A percentile compares a stretch with the other conserved stretches of the same genome.
These are phyloP conservation scores for Erebia epiphron DNA, from an alignment of 2,888 invertebrate genomes.

Conservation along the genomic window DNA sequence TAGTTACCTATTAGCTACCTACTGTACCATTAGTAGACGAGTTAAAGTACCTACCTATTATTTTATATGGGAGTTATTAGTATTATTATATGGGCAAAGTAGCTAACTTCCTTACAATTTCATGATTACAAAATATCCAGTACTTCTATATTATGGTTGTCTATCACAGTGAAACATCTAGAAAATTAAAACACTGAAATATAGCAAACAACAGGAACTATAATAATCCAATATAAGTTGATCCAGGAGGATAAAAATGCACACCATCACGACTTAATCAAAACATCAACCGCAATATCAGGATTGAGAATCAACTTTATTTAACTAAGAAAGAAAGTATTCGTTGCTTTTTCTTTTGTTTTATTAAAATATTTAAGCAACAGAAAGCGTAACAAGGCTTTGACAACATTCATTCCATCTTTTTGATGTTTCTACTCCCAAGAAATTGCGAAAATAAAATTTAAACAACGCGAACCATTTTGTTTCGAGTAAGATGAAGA, in stretches of 20 bases:
- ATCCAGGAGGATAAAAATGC: slow-evolving; percentile 71
- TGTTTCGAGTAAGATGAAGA: slow-evolving; percentile 27
- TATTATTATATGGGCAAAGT: too few relatives aligned
- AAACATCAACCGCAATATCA: slow-evolving; percentile 54
- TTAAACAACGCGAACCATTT: slow-evolving; percentile 34
- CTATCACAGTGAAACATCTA: too few relatives aligned
- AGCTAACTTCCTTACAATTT: too few relatives aligned
- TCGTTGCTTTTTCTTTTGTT: slow-evolving; percentile 35
- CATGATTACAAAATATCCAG: too few relatives aligned
- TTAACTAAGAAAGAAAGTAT: slow-evolving; percentile 37
- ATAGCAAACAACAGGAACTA: slow-evolving; percentile 40
- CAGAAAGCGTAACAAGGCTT: slow-evolving; percentile 35
- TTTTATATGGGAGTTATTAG: too few relatives aligned
- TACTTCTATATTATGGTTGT: too few relatives aligned
- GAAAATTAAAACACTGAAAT: neutral
- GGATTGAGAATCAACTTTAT: slow-evolving; percentile 42
- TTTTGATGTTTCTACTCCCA: slow-evolving; percentile 31
- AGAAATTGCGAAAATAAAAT: slow-evolving; percentile 31
- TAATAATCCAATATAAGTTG: neutral
- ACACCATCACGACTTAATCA: slow-evolving; percentile 58
- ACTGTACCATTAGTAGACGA: too few relatives aligned
- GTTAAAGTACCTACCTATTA: neutral
- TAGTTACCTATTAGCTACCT: too few relatives aligned
- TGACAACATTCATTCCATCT: slow-evolving; percentile 29
- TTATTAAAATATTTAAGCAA: slow-evolving; percentile 41